Base-by-base conservation (phyloP, 2,113 vertebrate species). In the Ptilonorhynchus violaceus region DNA sequence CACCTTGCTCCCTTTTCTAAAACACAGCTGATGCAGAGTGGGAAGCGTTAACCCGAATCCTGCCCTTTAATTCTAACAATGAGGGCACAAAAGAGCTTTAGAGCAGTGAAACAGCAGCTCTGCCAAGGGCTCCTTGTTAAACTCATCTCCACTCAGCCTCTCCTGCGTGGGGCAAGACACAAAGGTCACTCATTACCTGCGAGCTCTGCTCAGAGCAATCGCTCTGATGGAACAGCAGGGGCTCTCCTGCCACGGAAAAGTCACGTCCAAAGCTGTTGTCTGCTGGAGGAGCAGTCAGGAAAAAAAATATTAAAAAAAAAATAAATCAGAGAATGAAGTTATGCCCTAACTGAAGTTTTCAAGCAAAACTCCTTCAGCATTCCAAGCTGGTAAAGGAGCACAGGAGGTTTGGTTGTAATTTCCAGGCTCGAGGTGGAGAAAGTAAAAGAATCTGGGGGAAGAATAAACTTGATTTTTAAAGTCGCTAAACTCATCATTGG, bases 401-500 rank as follows among this genome's bases (percentile, higher is more conserved):
- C 9, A 7, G 39, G 17, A 81, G 16, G 12, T 59, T 75, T 69
- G 60, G 74, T 2, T 70, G n/a, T 6, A 16, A 4, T 25, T 58
- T 46, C 20, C 47, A 62, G 27, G 41, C 16, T 41, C 39, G 25
- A 58, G 8, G 7, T 30, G 9, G 35, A 83, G 39, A 60, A 63
- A 25, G 18, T 12, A 12, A 13, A 55, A 82, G 10, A 27, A 27
- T 15, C 12, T 23, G 15, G 3, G 10, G 24, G 16, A 22, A 75
- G 33, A 90, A 56, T 24, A 47, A 82, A 27, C 5, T 14, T 6
- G 5, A 17, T 15, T 85, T 53, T 63, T 37, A 0, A 75, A 75
- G 42, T 44, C 19, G 3, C 21, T 56, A 28, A 58, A 37, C n/a
- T 39, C 3, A 0, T 15, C 5, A 3, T 9, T 49, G 22, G 14